Percentiles rank a stretch among this genome's conserved stretches.
Evolutionary conservation across 2,888 invertebrate species (phyloP).

Genomic region (Drosophila mercatorum): DNA sequence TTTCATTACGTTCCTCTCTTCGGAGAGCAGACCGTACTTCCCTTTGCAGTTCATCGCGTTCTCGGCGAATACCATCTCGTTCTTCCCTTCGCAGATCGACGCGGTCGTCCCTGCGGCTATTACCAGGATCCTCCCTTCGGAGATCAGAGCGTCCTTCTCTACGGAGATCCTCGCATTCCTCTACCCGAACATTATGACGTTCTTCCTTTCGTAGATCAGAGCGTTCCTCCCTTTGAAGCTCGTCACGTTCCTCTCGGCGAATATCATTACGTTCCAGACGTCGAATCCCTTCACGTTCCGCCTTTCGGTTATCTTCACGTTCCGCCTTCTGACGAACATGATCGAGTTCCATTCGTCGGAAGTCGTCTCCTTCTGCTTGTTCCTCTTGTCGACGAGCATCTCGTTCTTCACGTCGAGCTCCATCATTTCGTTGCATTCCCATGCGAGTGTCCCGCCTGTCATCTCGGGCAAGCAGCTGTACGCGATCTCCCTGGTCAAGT

Average conservation of each 20-base stretch:
- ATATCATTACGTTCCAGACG: not conserved
- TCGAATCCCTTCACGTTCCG: not conserved
- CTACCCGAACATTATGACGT: not conserved
- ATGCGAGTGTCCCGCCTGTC: slow-evolving; percentile 6
- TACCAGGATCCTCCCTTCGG: slow-evolving; percentile 3
- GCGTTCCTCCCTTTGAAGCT: no score
- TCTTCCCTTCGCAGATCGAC: not conserved
- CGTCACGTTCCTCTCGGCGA: not conserved
- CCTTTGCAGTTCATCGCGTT: not conserved
- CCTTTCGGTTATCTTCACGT: not conserved
- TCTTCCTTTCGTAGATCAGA: not conserved
- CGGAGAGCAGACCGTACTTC: no score
- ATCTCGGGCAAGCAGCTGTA: not conserved
- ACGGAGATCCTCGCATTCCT: not conserved
- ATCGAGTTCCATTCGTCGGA: not conserved
- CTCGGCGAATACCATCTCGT: not conserved
- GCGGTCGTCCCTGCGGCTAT: not conserved
- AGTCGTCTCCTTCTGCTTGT: slow-evolving; percentile 1
- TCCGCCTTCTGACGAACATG: not conserved
- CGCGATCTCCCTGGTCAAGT: slow-evolving; percentile 2
- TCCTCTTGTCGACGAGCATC: not conserved
- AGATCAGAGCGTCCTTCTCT: not conserved
- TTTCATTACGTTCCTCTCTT: not conserved
- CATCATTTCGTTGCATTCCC: not conserved
- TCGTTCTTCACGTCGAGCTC: slow-evolving; percentile 3